Evolutionary conservation across 2,888 invertebrate genomes (phyloP).

Genomic region (Molanna angustata): DNA sequence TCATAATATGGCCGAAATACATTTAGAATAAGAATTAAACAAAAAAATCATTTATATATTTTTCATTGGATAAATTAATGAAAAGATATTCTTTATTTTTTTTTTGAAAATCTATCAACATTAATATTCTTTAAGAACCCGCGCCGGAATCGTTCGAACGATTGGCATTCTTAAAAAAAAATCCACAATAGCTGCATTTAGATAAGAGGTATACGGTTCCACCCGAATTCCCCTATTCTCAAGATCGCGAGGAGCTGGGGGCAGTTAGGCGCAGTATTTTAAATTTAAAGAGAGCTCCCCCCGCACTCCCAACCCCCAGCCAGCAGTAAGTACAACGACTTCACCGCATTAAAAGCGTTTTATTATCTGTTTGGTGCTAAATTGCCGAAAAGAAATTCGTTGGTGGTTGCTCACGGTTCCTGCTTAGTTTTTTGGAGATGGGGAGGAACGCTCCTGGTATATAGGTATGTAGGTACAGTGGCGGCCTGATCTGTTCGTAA

Average conservation of each 20-base stretch:
- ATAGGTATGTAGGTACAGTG: no score
- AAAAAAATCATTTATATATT: no score
- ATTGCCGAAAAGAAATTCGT: constrained; percentile 55
- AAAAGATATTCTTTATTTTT: no score
- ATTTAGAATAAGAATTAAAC: no score
- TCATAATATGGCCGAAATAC: no score
- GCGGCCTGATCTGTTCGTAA: no score
- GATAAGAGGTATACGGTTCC: constrained; percentile 24
- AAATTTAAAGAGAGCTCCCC: constrained; percentile 31
- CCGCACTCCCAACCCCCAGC: constrained; percentile 29
- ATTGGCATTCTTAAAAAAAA: constrained; percentile 28
- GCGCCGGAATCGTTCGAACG: no score
- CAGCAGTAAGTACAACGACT: constrained; percentile 25
- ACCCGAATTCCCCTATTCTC: constrained; percentile 1
- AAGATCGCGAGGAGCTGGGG: constrained; percentile 3
- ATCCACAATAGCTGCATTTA: constrained; percentile 32
- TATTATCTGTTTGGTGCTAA: constrained; percentile 57
- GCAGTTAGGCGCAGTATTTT: constrained; percentile 31
- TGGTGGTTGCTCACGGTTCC: constrained; percentile 26
- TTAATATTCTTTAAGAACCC: no score
- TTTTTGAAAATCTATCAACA: no score
- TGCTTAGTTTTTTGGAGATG: constrained; percentile 14
- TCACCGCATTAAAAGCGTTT: constrained; percentile 51
- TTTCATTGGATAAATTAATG: no score
- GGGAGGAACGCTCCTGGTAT: no score